Evolutionary conservation across 2,888 invertebrate genomes (phyloP).

Genomic region (Catocala nupta): DNA sequence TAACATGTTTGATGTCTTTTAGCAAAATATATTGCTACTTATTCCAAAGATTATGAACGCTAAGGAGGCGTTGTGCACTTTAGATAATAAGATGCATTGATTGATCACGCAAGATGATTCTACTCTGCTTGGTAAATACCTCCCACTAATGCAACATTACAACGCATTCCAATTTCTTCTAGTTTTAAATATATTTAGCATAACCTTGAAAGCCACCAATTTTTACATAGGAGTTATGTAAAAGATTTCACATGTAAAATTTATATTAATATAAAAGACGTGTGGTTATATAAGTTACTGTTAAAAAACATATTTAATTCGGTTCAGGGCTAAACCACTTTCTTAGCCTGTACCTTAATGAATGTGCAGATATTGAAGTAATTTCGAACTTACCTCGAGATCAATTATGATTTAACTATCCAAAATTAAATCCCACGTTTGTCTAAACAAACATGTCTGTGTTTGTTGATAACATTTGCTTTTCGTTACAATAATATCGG

Average conservation of each 20-base stretch:
- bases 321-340: too few species aligned
- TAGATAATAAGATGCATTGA: slow-evolving; percentile 26
- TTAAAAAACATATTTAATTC: too few species aligned
- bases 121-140: slow-evolving; percentile 22
- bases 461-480: too few species aligned
- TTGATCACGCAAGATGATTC: slow-evolving; percentile 18
- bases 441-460: too few species aligned
- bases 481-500: too few species aligned
- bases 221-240: slow-evolving; percentile 2
- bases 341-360: too few species aligned
- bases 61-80: slow-evolving; percentile 19
- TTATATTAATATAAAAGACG: not conserved
- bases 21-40: slow-evolving; percentile 35
- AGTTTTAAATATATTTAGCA: not conserved
- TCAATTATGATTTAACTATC: too few species aligned
- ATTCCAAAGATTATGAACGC: slow-evolving; percentile 16
- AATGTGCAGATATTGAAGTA: too few species aligned
- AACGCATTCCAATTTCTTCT: not conserved
- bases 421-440: too few species aligned
- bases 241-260: not conserved
- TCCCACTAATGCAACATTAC: slow-evolving; percentile 17
- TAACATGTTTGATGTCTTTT: slow-evolving; percentile 43
- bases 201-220: slow-evolving; percentile 5
- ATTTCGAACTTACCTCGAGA: too few species aligned
- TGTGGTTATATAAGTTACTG: too few species aligned